Conservation (phyloP, 2,113 vertebrate species). For the Salminus brasiliensis region DNA sequence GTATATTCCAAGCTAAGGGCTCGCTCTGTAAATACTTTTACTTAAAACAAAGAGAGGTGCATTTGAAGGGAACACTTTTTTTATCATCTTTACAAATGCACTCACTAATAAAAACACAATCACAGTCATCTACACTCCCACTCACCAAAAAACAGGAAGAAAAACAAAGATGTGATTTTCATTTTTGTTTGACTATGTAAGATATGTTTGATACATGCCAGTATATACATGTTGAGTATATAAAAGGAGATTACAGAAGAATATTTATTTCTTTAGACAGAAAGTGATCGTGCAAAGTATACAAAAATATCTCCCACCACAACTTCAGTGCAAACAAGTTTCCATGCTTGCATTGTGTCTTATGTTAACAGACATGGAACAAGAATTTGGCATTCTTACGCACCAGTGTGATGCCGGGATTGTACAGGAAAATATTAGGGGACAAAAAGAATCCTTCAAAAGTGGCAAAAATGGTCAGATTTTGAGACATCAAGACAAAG, state of each 20-base stretch:
- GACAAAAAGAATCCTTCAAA: background rate
- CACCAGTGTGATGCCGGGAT: background rate
- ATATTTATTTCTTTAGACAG: background rate
- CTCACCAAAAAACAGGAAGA: background rate
- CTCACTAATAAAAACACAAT: too few relatives aligned
- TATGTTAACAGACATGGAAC: background rate
- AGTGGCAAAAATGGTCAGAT: background rate
- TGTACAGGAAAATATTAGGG: background rate
- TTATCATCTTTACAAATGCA: too few relatives aligned
- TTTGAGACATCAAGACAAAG: too few relatives aligned
- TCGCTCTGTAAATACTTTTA: too few relatives aligned
- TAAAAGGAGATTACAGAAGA: background rate
- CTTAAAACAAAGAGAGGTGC: too few relatives aligned
- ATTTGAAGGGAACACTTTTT: too few relatives aligned
- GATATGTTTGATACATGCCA: background rate
- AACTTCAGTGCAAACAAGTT: background rate
- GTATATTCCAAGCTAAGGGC: too few relatives aligned
- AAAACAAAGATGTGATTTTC: background rate
- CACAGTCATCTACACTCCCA: too few relatives aligned
- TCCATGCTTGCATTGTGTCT: background rate
- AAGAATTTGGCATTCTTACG: background rate
- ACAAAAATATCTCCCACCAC: background rate
- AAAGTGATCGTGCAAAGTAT: background rate
- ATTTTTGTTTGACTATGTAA: background rate
- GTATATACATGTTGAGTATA: background rate